These are phyloP conservation scores for Holothuria glaberrima DNA, from an alignment of 35 echinoderm and acorn worm genomes.

Conservation along the genomic window DNA sequence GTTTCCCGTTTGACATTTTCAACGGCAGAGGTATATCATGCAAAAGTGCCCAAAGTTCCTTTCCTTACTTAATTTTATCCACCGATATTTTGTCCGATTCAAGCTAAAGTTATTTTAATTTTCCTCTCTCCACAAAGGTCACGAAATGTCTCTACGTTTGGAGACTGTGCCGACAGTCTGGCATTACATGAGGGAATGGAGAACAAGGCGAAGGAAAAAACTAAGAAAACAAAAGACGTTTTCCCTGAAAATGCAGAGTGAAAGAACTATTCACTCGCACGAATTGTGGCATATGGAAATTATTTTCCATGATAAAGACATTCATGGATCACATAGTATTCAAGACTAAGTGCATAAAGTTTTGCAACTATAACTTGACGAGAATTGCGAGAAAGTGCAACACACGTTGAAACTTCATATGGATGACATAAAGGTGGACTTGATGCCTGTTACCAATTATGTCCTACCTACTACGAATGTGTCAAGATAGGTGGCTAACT, in stretches of 20 bases:
- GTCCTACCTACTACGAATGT: not conserved
- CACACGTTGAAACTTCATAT: not conserved
- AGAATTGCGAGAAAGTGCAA: not conserved
- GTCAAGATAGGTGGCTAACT: not conserved
- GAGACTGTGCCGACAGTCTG: not conserved
- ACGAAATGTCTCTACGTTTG: not conserved
- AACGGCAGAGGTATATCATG: too few relatives aligned
- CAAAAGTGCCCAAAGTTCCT: too few relatives aligned
- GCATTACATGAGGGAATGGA: not conserved
- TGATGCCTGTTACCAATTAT: not conserved
- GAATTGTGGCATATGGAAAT: not conserved
- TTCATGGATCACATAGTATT: too few relatives aligned
- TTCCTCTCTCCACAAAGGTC: not conserved
- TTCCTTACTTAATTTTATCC: too few relatives aligned
- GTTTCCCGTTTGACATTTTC: too few relatives aligned
- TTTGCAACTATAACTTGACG: not conserved
- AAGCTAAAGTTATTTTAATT: not conserved
- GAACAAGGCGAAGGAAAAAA: not conserved
- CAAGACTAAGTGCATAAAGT: conserved; percentile 28
- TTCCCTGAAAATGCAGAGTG: not conserved
- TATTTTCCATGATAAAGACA: not conserved
- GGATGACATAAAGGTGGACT: not conserved
- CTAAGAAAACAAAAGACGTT: not conserved
- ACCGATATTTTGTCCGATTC: too few relatives aligned
- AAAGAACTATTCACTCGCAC: not conserved